Percentiles rank a stretch among this genome's conserved stretches.
Evolutionary conservation across 2,113 vertebrate genomes (phyloP).

Genomic region (Thomomys bottae): DNA sequence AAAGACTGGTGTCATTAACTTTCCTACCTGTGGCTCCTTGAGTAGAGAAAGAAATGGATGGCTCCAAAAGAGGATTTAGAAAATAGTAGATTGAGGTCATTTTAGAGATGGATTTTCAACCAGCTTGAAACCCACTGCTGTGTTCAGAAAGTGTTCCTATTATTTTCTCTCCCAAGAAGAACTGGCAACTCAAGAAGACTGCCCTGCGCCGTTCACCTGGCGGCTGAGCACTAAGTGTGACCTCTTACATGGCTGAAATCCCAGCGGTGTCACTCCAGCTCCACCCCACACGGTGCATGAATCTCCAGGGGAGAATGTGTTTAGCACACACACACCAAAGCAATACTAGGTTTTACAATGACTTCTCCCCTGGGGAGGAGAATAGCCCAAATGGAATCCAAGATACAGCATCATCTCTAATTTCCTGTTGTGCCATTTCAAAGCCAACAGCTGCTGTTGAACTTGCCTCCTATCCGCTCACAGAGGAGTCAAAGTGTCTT

Average conservation of each 20-base stretch:
- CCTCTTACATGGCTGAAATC: background rate
- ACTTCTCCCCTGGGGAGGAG: background rate
- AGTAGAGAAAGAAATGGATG: background rate
- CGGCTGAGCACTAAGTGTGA: too few relatives aligned
- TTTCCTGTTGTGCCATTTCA: conserved; percentile 42
- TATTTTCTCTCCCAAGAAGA: background rate
- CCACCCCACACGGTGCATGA: background rate
- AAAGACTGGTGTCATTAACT: conserved; percentile 4
- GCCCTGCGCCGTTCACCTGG: background rate
- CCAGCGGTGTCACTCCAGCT: background rate
- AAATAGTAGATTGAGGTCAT: background rate
- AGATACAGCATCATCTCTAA: conserved; percentile 6
- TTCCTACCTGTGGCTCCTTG: background rate
- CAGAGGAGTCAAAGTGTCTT: background rate
- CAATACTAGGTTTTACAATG: background rate
- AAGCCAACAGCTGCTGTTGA: conserved; percentile 23
- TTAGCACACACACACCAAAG: background rate
- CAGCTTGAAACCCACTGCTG: background rate
- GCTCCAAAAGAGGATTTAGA: conserved; percentile 11
- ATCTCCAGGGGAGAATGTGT: background rate
- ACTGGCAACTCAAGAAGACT: background rate
- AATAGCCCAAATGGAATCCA: background rate
- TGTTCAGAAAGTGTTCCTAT: background rate
- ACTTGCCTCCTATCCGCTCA: background rate
- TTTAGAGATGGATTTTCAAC: conserved; percentile 34